phyloP scores from a whole-genome alignment of 2,888 invertebrate species.

The Pantelozetes paolii region DNA sequence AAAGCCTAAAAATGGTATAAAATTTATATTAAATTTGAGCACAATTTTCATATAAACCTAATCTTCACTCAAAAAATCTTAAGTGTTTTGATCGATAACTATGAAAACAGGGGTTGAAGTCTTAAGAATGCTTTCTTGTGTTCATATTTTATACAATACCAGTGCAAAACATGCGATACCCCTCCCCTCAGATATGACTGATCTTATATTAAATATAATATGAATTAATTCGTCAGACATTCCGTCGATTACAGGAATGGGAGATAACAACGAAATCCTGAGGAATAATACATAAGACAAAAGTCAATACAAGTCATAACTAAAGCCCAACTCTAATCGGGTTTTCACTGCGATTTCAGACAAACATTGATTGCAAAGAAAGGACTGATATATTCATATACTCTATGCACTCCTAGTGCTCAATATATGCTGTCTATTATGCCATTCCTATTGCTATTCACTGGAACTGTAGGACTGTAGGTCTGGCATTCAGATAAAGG shows the following conservation, averaged over 20 bases:
- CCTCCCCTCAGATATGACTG: neutral
- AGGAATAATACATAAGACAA: neutral
- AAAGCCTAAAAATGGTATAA: too few species aligned
- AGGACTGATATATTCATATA: neutral
- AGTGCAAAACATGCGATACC: too few species aligned
- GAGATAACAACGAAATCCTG: neutral
- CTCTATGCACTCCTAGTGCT: neutral
- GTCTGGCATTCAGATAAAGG: neutral
- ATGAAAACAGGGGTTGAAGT: too few species aligned
- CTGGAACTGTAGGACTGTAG: neutral
- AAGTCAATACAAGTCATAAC: constrained; percentile 7
- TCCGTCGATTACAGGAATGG: neutral
- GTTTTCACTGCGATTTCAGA: neutral
- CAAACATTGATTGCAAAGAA: neutral
- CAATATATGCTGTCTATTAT: neutral
- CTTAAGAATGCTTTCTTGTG: too few species aligned
- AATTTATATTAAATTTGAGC: too few species aligned
- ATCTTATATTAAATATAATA: constrained; percentile 9
- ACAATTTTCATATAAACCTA: too few species aligned
- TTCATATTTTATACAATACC: too few species aligned
- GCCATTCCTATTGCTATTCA: neutral
- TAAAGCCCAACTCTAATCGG: neutral
- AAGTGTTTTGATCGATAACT: too few species aligned
- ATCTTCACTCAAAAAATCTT: too few species aligned
- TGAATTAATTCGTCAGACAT: neutral